Conservation (phyloP, 1,140 invertebrate species). For the Zaprionus nigranus region DNA sequence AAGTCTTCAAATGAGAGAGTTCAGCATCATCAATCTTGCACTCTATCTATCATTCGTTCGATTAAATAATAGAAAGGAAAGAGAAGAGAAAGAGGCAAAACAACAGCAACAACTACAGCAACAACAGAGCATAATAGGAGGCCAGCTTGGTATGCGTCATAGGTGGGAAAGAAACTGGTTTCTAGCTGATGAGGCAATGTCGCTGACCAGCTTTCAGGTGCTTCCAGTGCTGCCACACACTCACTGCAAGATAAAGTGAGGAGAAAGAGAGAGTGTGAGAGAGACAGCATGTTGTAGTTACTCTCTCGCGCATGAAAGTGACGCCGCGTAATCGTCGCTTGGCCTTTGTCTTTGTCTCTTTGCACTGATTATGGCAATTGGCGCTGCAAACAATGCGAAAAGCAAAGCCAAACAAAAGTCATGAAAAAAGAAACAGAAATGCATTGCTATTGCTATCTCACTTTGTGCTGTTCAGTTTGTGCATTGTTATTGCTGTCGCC, state of each 20-base stretch:
- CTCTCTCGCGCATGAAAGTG: conserved; percentile 49
- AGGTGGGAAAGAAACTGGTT: conserved; percentile 70
- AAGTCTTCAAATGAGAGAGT: not conserved
- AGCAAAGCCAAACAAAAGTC: conserved; percentile 66
- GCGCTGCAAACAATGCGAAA: conserved; percentile 69
- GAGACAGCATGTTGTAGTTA: not conserved
- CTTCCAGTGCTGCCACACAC: conserved; percentile 16
- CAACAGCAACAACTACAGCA: not conserved
- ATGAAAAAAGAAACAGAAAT: conserved; percentile 67
- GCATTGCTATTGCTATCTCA: conserved; percentile 41
- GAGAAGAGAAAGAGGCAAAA: conserved; percentile 9
- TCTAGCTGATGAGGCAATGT: conserved; percentile 72
- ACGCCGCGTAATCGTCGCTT: conserved; percentile 47
- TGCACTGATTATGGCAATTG: conserved; percentile 82
- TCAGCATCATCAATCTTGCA: conserved; percentile 11
- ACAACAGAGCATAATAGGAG: conserved; percentile 3
- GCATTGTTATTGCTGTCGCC: conserved; percentile 53
- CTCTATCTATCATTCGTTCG: conserved; percentile 9
- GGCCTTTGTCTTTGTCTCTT: conserved; percentile 64
- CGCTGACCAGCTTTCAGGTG: conserved; percentile 68
- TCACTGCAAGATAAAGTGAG: not conserved
- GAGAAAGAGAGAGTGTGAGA: not conserved
- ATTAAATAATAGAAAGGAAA: conserved; percentile 41
- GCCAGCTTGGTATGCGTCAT: conserved; percentile 60
- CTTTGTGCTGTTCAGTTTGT: not conserved